Percentiles rank a stretch among this genome's conserved stretches.
Evolutionary conservation across 1,140 invertebrate genomes (phyloP).

Genomic region (Eumaeus atala): DNA sequence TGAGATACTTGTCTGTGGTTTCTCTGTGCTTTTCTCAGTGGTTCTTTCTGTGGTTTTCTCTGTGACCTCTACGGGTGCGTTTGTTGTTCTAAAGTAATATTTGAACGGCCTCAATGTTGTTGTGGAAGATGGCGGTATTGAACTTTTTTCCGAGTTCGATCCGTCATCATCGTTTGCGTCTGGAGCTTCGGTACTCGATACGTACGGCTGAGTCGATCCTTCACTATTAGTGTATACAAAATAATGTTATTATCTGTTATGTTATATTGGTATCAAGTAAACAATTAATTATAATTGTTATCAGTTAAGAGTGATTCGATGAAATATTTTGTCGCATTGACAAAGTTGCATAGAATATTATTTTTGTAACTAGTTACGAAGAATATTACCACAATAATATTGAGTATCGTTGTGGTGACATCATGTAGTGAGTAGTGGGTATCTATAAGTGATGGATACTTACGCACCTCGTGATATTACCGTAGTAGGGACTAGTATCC

Average conservation of each 20-base stretch:
- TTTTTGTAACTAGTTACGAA: not conserved
- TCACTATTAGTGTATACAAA: slow-evolving; percentile 52
- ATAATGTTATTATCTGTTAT: slow-evolving; percentile 26
- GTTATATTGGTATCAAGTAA: not conserved
- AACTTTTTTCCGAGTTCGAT: slow-evolving; percentile 35
- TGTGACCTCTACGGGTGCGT: slow-evolving; percentile 15
- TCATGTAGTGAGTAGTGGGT: too few relatives aligned
- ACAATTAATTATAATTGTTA: not conserved
- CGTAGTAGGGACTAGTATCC: slow-evolving; percentile 69
- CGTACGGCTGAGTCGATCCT: slow-evolving; percentile 61
- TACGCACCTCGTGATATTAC: slow-evolving; percentile 60
- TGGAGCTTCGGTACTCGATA: slow-evolving; percentile 45
- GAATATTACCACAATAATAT: not conserved
- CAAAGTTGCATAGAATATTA: not conserved
- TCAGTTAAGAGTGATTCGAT: not conserved
- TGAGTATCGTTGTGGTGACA: not conserved
- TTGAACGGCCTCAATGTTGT: slow-evolving; percentile 27
- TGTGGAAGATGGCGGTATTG: slow-evolving; percentile 26
- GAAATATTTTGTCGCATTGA: not conserved
- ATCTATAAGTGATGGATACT: not conserved
- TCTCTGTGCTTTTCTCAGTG: slow-evolving; percentile 38
- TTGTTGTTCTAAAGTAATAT: slow-evolving; percentile 16
- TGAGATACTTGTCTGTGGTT: slow-evolving; percentile 31
- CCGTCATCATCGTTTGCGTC: slow-evolving; percentile 36
- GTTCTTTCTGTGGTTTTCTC: slow-evolving; percentile 29